Base-by-base conservation (phyloP, 2,888 invertebrate genomes). In the Subacronicta megacephala region DNA sequence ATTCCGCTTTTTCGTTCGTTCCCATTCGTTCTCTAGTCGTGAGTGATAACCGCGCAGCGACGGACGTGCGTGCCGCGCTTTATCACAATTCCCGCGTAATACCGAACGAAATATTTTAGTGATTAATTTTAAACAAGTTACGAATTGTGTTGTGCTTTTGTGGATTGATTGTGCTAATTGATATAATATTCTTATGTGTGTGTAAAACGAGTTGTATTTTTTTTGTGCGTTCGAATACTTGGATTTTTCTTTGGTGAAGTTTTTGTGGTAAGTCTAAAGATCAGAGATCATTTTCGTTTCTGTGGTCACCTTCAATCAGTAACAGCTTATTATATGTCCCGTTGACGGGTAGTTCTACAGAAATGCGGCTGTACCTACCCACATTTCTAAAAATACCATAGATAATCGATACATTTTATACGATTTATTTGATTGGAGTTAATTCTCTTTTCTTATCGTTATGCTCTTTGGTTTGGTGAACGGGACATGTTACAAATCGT, bases 251-350 rank as follows among this genome's bases (percentile, higher is more conserved):
- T 78, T 77, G 77, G 62, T 67, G 73, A 63, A 49, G 82, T 87
- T 88, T 87, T 89, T 90, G 89, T 90, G 89, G 93, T 93, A 78
- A 90, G 92, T 88, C 58, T 45, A 73, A 74, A 78, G 76, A 80
- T 66, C 53, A 80, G 68, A 77, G 78, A 76, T 77, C 62, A 50
- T 70, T 70, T 64, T n/a, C 41, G 65, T 65, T 57, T 50, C 33
- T 67, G 45, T 59, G 50, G 58, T 59, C 50, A 35, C 38, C 44
- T 53, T 50, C 31, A n/a, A n/a, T 53, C 40, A 46, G 57, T 57
- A 64, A 38, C 50, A 60, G 51, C 36, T 45, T 58, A 60, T 68
- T 63, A 58, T 58, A n/a, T 69, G 65, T 69, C 55, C 67, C 67
- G 70, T 75, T 60, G 62, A 47, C 53, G 49, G 53, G 57, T 49